These are phyloP conservation scores for Papilio xuthus DNA, from an alignment of 1,140 invertebrate species.

Conservation along the genomic window DNA sequence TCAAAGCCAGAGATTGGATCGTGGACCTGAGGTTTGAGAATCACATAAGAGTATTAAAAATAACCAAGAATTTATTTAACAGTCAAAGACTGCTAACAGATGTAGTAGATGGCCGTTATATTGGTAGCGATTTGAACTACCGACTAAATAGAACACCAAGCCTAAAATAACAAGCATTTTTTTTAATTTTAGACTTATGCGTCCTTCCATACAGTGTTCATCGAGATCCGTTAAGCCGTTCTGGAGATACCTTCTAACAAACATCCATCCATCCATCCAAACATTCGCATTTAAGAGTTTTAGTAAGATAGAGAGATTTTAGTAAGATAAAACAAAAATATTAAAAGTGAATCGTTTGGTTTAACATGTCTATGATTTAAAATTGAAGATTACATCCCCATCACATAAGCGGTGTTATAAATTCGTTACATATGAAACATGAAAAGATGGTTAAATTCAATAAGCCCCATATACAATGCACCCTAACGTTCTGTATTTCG, in stretches of 20 bases:
- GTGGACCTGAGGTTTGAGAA: conserved; percentile 18
- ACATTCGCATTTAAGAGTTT: too few relatives aligned
- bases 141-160: neutral
- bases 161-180: neutral
- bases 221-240: too few relatives aligned
- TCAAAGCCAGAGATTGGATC: conserved; percentile 30
- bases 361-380: neutral
- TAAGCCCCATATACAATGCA: conserved; percentile 45
- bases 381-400: neutral
- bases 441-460: conserved; percentile 9
- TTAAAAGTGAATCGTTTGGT: neutral
- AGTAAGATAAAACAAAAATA: neutral
- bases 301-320: too few relatives aligned
- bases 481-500: conserved; percentile 53
- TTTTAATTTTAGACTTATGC: too few relatives aligned
- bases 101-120: neutral
- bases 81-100: neutral
- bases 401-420: neutral
- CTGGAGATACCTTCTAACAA: too few relatives aligned
- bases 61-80: neutral
- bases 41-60: conserved; percentile 25
- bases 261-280: too few relatives aligned
- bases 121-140: neutral
- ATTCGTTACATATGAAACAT: neutral
- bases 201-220: too few relatives aligned